Conservation (phyloP, 2,113 vertebrate species). For the Scartelaos histophorus region DNA sequence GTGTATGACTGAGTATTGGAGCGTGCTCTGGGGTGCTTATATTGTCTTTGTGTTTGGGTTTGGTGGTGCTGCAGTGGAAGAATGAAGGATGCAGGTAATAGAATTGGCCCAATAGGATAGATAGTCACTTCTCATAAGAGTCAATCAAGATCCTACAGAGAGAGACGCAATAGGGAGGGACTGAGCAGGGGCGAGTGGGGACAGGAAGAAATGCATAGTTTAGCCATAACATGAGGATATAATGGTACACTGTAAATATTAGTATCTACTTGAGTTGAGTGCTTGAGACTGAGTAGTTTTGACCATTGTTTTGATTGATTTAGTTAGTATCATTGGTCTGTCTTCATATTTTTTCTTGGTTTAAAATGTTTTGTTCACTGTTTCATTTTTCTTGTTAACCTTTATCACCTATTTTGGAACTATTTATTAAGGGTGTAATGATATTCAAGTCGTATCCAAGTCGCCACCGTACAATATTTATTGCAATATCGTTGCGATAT, state of each 20-base stretch:
- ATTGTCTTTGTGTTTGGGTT: conserved; percentile 13
- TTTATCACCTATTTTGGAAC: too few relatives aligned
- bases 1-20: neutral
- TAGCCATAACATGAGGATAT: neutral
- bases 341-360: too few relatives aligned
- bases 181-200: neutral
- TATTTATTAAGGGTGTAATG: too few relatives aligned
- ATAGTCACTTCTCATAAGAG: conserved; percentile 55
- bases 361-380: too few relatives aligned
- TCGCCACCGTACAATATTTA: too few relatives aligned
- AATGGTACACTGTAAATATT: neutral
- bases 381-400: too few relatives aligned
- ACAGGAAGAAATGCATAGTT: neutral
- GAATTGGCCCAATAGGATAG: conserved; percentile 46
- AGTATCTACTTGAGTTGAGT: too few relatives aligned
- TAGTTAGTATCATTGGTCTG: too few relatives aligned
- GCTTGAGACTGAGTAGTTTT: too few relatives aligned
- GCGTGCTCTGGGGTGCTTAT: neutral
- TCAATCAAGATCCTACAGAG: conserved; percentile 35
- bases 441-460: too few relatives aligned
- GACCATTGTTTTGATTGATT: too few relatives aligned
- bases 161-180: conserved; percentile 12
- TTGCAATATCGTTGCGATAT: too few relatives aligned
- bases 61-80: conserved; percentile 16
- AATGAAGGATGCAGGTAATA: conserved; percentile 46